Conservation (phyloP, 2,888 invertebrate species). For the Cinara cedri region DNA sequence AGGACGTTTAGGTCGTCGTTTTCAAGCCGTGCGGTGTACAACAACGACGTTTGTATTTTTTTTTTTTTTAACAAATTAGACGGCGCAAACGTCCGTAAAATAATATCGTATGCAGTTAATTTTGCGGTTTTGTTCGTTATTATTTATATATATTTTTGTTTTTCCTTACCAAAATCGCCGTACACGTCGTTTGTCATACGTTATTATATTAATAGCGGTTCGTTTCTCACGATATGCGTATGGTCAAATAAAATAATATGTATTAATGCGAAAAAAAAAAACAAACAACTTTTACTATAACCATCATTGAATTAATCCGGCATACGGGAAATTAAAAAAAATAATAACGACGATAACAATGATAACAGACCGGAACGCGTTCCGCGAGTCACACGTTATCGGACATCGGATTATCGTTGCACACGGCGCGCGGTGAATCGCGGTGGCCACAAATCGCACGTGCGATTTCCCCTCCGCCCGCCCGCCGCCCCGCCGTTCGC, state of each 20-base stretch:
- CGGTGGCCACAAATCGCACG: neutral
- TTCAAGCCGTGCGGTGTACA: too few relatives aligned
- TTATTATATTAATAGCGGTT: neutral
- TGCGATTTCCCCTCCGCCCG: too few relatives aligned
- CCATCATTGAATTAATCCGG: slow-evolving; percentile 21
- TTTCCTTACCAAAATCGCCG: too few relatives aligned
- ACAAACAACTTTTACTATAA: slow-evolving; percentile 27
- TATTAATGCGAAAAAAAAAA: too few relatives aligned
- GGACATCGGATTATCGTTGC: neutral
- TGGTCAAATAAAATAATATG: neutral
- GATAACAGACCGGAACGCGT: neutral
- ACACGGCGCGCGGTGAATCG: neutral
- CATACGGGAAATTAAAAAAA: neutral
- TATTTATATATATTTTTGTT: too few relatives aligned
- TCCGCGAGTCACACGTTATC: neutral
- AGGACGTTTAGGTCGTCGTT: too few relatives aligned
- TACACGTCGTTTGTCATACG: too few relatives aligned
- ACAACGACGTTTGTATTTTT: too few relatives aligned
- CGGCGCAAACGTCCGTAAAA: neutral
- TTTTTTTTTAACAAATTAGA: neutral
- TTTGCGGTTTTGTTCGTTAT: too few relatives aligned
- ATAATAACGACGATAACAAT: too few relatives aligned
- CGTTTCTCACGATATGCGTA: neutral
- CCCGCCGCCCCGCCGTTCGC: too few relatives aligned
- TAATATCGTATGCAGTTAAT: too few relatives aligned